These are phyloP conservation scores for Nymphalis polychloros DNA, from an alignment of 2,888 invertebrate species.

Conservation along the genomic window DNA sequence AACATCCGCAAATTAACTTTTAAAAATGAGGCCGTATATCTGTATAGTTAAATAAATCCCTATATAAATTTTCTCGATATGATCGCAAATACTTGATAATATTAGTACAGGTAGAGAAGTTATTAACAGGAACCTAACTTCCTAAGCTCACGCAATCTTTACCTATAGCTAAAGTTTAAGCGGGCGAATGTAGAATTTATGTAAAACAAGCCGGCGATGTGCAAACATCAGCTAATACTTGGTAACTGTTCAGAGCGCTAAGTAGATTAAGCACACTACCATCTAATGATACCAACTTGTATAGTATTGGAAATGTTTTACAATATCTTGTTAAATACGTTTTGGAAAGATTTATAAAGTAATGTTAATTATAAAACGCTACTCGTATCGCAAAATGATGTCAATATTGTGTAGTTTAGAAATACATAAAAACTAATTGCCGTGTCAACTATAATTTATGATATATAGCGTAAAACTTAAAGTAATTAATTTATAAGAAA, in stretches of 20 bases:
- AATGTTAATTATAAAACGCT: background rate
- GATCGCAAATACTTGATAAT: constrained; percentile 1
- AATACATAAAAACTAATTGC: too few relatives aligned
- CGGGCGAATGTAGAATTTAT: constrained; percentile 69
- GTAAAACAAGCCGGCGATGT: constrained; percentile 63
- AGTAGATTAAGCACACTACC: constrained; percentile 62
- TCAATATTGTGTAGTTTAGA: too few relatives aligned
- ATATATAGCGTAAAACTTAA: too few relatives aligned
- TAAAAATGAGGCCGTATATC: too few relatives aligned
- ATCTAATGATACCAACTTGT: constrained; percentile 31
- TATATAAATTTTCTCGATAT: background rate
- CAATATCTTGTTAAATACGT: constrained; percentile 5
- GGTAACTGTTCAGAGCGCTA: constrained; percentile 57
- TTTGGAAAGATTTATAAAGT: background rate
- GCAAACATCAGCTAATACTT: constrained; percentile 62
- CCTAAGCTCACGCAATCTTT: constrained; percentile 26
- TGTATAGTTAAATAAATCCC: too few relatives aligned
- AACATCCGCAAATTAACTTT: too few relatives aligned
- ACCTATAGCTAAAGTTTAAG: constrained; percentile 27
- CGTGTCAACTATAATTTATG: too few relatives aligned
- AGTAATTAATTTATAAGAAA: too few relatives aligned
- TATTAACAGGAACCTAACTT: constrained; percentile 21
- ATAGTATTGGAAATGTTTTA: constrained; percentile 19
- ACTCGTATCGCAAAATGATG: too few relatives aligned
- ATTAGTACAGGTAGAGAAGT: constrained; percentile 22